Percentiles rank a stretch among this genome's conserved stretches.
Evolutionary conservation across 2,888 invertebrate genomes (phyloP).

Genomic region (Theretra japonica): DNA sequence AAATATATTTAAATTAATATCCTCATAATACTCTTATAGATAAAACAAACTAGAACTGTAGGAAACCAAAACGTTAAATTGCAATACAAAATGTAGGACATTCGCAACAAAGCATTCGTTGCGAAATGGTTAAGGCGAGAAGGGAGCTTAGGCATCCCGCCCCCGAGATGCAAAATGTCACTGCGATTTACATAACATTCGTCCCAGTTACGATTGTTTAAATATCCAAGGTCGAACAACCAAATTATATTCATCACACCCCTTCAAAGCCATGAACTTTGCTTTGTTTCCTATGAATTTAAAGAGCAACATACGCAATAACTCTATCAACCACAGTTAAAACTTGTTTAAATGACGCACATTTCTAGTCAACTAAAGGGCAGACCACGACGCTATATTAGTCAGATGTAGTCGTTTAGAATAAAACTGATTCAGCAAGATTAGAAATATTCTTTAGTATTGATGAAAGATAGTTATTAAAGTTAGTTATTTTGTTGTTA

Average conservation of each 20-base stretch:
- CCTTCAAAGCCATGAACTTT: conserved; percentile 43
- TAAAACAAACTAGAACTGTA: background rate
- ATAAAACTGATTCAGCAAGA: background rate
- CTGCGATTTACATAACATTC: conserved; percentile 72
- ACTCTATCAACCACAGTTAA: background rate
- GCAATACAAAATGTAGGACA: conserved; percentile 52
- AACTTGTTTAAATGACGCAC: conserved; percentile 18
- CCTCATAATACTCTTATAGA: background rate
- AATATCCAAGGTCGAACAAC: conserved; percentile 66
- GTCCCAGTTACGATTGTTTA: conserved; percentile 67
- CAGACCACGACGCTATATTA: background rate
- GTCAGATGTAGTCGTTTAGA: background rate
- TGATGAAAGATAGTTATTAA: no score
- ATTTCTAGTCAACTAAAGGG: conserved; percentile 7
- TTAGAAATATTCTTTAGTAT: background rate
- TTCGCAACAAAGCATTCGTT: conserved; percentile 52
- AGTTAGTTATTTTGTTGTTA: no score
- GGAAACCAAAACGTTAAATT: conserved; percentile 28
- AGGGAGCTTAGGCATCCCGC: conserved; percentile 64
- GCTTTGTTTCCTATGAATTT: conserved; percentile 43
- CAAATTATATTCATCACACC: conserved; percentile 30
- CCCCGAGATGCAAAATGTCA: conserved; percentile 73
- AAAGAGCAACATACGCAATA: conserved; percentile 4
- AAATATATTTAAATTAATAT: conserved; percentile 4
- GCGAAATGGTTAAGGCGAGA: conserved; percentile 62